Evolutionary conservation across 2,113 vertebrate genomes (phyloP), one percentile per base, ranked within the genome.

Genomic region (Zootoca vivipara): DNA sequence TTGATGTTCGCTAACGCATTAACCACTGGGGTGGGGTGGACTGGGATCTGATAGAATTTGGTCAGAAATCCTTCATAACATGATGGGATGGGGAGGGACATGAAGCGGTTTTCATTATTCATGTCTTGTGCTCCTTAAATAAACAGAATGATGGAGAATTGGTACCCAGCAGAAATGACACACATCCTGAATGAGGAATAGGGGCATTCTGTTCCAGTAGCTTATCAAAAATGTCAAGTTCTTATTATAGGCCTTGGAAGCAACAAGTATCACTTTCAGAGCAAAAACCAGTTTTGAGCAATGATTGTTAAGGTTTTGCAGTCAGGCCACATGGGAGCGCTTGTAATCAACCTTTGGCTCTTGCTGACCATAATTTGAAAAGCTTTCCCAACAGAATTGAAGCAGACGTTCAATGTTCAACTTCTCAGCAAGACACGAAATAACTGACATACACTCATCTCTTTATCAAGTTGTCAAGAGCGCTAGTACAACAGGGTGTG

Each of bases 231-330:
- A 65, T 10, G 5, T 86, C 67, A 30, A 78, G 22, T 40, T 78
- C 26, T 86, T 75, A 86, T 78, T 78, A 78, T 86, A 64, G 40
- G n/a, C 62, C 24, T 86, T 69, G 12, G 9, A 64, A 78, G 77
- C 22, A 86, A 46, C 42, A 86, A 67, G 40, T 52, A 52, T 20
- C n/a, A 52, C 42, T 84, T 58, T 13, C 7, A 28, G 28, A 52
- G 18, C 33, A 72, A 79, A 69, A 69, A 67, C 20, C 42, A 30
- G 42, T 46, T 86, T 78, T 46, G 30, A 86, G 64, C 52, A 24
- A 62, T 35, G 40, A 52, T 86, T 62, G 33, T 69, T 69, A 86
- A 69, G 40, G 42, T 52, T 86, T 79, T 52, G 78, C 40, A 70
- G 42, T 79, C 24, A n/a, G 38, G 12, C 40, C 22, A 69, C 78